These are phyloP conservation scores for Gymnocheta viridis DNA, from an alignment of 2,888 invertebrate genomes.

Conservation along the genomic window DNA sequence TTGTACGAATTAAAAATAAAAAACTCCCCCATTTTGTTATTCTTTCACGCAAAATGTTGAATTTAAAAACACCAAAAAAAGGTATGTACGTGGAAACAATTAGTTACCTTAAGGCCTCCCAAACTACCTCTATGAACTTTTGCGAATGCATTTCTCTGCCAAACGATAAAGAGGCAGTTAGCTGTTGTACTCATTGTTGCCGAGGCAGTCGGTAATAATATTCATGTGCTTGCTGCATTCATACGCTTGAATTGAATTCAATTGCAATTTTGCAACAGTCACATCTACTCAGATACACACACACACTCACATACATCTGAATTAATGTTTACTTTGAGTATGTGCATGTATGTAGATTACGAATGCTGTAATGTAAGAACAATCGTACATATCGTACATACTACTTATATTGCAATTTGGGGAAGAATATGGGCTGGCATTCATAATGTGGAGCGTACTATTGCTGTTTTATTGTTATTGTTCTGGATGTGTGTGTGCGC, in stretches of 20 bases:
- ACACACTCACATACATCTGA: not conserved
- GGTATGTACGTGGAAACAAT: slow-evolving; percentile 64
- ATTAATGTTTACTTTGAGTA: slow-evolving; percentile 10
- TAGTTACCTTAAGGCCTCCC: slow-evolving; percentile 61
- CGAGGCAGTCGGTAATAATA: slow-evolving; percentile 39
- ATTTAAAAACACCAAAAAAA: slow-evolving; percentile 35
- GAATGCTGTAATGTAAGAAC: not conserved
- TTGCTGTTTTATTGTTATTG: slow-evolving; percentile 55
- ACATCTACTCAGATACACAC: slow-evolving; percentile 28
- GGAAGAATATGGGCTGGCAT: slow-evolving; percentile 57
- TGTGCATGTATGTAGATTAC: not conserved
- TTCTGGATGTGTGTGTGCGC: slow-evolving; percentile 10
- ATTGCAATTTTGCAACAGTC: slow-evolving; percentile 68
- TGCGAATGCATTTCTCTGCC: slow-evolving; percentile 53
- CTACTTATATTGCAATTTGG: not conserved
- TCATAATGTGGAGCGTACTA: slow-evolving; percentile 31
- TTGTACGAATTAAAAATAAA: not conserved
- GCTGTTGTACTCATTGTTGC: slow-evolving; percentile 20
- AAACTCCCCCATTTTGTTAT: slow-evolving; percentile 50
- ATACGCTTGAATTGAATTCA: slow-evolving; percentile 66
- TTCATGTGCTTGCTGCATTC: slow-evolving; percentile 47
- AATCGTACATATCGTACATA: not conserved
- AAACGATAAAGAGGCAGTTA: slow-evolving; percentile 42
- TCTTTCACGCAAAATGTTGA: slow-evolving; percentile 53
- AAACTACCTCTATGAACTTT: slow-evolving; percentile 44